Percentiles rank a stretch among this genome's conserved stretches.
These are phyloP conservation scores for Rhizoglyphus robini DNA, from an alignment of 1,140 invertebrate species.

Conservation along the genomic window DNA sequence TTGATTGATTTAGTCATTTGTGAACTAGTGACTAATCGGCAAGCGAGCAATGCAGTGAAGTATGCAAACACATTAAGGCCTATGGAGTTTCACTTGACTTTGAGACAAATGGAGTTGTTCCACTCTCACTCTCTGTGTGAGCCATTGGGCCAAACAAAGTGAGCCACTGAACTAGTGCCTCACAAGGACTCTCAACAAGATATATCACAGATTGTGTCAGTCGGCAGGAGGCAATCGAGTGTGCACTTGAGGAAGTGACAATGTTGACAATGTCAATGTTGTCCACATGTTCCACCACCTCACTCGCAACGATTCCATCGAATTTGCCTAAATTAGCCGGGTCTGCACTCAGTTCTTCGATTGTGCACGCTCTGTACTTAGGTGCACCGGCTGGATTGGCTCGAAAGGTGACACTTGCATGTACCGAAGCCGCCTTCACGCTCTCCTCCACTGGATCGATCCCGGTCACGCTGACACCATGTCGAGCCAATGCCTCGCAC, in stretches of 20 bases:
- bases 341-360: too few relatives aligned
- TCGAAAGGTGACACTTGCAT: constrained; percentile 37
- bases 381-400: constrained; percentile 22
- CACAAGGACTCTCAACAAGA: too few relatives aligned
- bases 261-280: too few relatives aligned
- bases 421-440: too few relatives aligned
- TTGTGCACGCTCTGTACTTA: constrained; percentile 28
- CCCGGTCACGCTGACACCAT: constrained; percentile 68
- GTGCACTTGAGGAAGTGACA: constrained; percentile 60
- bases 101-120: constrained; percentile 85
- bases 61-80: too few relatives aligned
- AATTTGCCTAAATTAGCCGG: constrained; percentile 39
- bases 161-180: too few relatives aligned
- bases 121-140: too few relatives aligned
- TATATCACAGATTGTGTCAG: constrained; percentile 52
- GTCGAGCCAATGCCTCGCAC: constrained; percentile 53
- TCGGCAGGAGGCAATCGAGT: constrained; percentile 49
- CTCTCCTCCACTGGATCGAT: too few relatives aligned
- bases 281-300: constrained; percentile 81
- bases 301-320: constrained; percentile 72
- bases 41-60: too few relatives aligned
- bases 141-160: too few relatives aligned
- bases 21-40: too few relatives aligned
- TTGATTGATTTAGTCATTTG: too few relatives aligned
- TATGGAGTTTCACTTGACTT: constrained; percentile 68